Conservation (phyloP, 1,140 invertebrate species). For the Protaetia brevitarsis region DNA sequence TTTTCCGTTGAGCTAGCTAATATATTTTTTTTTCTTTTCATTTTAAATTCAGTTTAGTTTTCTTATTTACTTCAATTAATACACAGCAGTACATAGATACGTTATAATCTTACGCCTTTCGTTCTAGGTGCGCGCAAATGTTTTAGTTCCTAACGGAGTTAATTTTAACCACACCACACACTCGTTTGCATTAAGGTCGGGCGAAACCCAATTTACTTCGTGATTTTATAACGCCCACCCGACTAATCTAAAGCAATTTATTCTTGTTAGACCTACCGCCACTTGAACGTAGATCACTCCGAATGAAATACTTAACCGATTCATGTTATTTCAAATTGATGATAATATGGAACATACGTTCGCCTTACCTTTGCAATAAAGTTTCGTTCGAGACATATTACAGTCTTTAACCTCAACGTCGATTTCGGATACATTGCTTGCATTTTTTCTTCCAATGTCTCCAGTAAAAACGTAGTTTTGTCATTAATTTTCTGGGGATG, state of each 20-base stretch:
- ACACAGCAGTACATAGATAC: no score
- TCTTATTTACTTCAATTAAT: no score
- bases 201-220: neutral
- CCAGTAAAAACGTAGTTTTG: neutral
- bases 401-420: slow-evolving; percentile 4
- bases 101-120: no score
- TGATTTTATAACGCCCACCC: neutral
- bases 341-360: slow-evolving; percentile 2
- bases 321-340: slow-evolving; percentile 16
- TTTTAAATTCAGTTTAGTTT: no score
- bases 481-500: neutral
- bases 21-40: no score
- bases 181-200: neutral
- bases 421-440: slow-evolving; percentile 7
- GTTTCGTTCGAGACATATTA: neutral
- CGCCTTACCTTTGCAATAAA: neutral
- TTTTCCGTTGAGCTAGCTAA: no score
- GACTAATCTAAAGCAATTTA: slow-evolving; percentile 11
- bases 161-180: no score
- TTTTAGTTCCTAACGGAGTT: no score
- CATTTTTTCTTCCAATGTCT: slow-evolving; percentile 7
- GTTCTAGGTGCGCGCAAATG: no score
- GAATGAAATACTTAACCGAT: slow-evolving; percentile 3
- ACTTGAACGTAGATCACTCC: slow-evolving; percentile 1
- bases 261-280: neutral